Percentiles rank a stretch among this genome's conserved stretches.
Evolutionary conservation across 2,797 vertebrate species (phyloP).

Genomic region (Bovichtus variegatus): DNA sequence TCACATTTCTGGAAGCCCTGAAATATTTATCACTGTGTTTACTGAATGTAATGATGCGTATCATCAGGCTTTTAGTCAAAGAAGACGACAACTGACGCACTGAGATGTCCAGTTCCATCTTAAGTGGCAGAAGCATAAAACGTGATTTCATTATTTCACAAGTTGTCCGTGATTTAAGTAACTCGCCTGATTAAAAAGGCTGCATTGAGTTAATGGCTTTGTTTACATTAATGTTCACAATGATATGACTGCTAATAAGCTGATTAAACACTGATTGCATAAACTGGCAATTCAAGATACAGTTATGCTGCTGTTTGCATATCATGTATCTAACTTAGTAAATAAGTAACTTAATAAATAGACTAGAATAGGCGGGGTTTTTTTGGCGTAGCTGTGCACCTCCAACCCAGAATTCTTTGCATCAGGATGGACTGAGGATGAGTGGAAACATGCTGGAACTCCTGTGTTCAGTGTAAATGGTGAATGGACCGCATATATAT

Average conservation of each 20-base stretch:
- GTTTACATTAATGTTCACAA: constrained; percentile 20
- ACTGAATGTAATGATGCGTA: constrained; percentile 46
- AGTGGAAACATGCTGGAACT: not conserved
- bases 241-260: constrained; percentile 12
- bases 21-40: constrained; percentile 43
- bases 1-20: constrained; percentile 36
- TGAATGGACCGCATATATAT: too few species aligned
- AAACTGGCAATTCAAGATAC: not conserved
- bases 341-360: too few species aligned
- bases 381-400: too few species aligned
- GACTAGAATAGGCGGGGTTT: too few species aligned
- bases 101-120: constrained; percentile 27
- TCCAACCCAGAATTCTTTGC: not conserved
- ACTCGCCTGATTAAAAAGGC: constrained; percentile 12
- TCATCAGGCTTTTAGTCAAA: constrained; percentile 27
- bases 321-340: too few species aligned
- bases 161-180: constrained; percentile 14
- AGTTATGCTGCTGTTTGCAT: constrained; percentile 14
- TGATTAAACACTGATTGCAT: constrained; percentile 5
- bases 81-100: constrained; percentile 23
- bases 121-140: constrained; percentile 9
- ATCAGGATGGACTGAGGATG: not conserved
- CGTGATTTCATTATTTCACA: constrained; percentile 16
- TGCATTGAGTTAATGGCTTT: constrained; percentile 26
- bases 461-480: not conserved